These are phyloP conservation scores for Agrotis exclamationis DNA, from an alignment of 2,888 invertebrate species.

Conservation along the genomic window DNA sequence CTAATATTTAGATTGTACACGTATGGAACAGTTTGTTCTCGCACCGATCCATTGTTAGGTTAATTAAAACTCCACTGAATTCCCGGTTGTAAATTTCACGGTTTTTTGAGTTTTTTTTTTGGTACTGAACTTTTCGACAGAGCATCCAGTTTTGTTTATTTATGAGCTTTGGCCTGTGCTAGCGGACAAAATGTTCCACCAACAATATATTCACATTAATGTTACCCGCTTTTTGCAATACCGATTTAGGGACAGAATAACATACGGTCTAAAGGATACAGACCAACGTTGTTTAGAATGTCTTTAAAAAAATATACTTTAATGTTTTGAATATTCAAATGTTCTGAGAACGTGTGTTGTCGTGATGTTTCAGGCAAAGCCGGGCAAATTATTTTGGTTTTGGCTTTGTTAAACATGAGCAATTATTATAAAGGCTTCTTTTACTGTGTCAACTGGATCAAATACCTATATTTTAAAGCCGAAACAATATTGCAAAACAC, in stretches of 20 bases:
- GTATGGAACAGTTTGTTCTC: constrained; percentile 47
- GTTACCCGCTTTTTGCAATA: constrained; percentile 81
- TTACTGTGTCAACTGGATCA: background rate
- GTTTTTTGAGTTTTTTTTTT: constrained; percentile 80
- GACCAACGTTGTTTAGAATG: constrained; percentile 67
- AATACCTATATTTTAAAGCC: background rate
- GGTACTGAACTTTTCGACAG: constrained; percentile 85
- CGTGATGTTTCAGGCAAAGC: constrained; percentile 53
- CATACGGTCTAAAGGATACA: constrained; percentile 60
- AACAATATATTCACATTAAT: constrained; percentile 85
- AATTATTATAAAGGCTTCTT: background rate
- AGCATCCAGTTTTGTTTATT: constrained; percentile 90
- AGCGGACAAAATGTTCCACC: constrained; percentile 83
- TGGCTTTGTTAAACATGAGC: background rate
- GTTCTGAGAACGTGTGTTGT: constrained; percentile 44
- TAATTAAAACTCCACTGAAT: constrained; percentile 89
- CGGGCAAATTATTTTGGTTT: constrained; percentile 38
- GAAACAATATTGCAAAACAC: background rate
- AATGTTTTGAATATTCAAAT: constrained; percentile 61
- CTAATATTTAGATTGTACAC: constrained; percentile 56
- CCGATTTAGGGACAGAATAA: constrained; percentile 79
- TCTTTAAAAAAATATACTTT: constrained; percentile 69
- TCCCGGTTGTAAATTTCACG: constrained; percentile 87
- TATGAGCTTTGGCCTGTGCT: constrained; percentile 87
- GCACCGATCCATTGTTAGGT: constrained; percentile 76